Conservation (phyloP, 23 tunicate species). For the Phallusia fumigata region DNA sequence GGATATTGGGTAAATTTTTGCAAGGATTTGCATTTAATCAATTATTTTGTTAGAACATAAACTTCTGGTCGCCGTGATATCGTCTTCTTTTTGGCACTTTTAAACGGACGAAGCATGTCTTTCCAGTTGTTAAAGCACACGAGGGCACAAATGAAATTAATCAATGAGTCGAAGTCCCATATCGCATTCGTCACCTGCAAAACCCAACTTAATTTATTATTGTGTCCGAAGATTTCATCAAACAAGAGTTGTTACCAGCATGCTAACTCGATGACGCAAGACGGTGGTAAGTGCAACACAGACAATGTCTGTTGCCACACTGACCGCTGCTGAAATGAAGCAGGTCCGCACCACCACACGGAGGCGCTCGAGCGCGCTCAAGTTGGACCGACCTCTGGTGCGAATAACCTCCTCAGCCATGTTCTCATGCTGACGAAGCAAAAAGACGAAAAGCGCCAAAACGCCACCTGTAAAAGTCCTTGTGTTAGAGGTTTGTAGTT, state of each 20-base stretch:
- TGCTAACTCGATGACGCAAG: not conserved
- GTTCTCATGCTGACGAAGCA: not conserved
- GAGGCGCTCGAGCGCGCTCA: not conserved
- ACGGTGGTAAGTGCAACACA: not conserved
- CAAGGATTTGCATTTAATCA: too few species aligned
- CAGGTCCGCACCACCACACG: not conserved
- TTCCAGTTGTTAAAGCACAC: not conserved
- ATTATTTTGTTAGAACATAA: not conserved
- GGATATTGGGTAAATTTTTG: too few species aligned
- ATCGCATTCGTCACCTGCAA: conserved; percentile 1
- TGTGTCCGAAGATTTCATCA: too few species aligned
- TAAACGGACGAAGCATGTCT: not conserved
- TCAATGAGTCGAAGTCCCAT: not conserved
- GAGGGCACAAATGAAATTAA: not conserved
- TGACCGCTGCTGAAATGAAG: not conserved
- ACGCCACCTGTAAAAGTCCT: not conserved
- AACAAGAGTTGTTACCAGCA: not conserved
- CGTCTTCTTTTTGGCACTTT: not conserved
- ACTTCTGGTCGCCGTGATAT: not conserved
- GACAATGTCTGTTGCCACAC: not conserved
- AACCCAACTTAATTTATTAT: too few species aligned
- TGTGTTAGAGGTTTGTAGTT: too few species aligned
- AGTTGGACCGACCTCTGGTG: not conserved
- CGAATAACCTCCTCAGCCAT: not conserved
- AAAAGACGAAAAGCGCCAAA: not conserved